phyloP scores from a whole-genome alignment of 2,113 vertebrate species.

The Sinocyclocheilus maitianheensis region DNA sequence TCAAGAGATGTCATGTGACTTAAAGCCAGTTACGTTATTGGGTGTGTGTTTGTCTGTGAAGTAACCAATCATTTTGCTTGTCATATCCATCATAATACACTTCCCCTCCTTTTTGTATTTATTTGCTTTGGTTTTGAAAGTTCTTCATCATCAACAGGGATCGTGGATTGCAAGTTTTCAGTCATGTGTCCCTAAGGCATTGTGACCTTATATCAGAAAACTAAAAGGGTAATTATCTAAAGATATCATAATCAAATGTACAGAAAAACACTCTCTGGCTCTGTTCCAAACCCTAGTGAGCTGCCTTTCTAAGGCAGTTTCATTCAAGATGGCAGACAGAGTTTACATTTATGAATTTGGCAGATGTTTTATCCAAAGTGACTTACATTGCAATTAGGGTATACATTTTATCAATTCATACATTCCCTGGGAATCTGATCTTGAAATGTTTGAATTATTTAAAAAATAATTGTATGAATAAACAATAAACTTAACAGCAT shows the following conservation, averaged over 20 bases:
- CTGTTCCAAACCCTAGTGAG: constrained; percentile 3
- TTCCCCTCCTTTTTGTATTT: background rate
- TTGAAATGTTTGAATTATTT: too few species aligned
- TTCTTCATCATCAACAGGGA: background rate
- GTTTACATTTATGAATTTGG: background rate
- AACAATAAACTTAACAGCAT: too few species aligned
- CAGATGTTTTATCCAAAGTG: background rate
- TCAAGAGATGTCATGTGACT: background rate
- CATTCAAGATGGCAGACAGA: background rate
- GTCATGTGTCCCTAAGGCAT: background rate
- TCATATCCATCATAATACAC: background rate
- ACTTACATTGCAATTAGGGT: background rate
- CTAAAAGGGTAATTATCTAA: too few species aligned
- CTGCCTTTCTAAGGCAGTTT: background rate
- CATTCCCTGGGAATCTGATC: background rate
- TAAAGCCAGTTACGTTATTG: constrained; percentile 5
- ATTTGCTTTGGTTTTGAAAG: background rate
- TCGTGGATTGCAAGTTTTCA: background rate
- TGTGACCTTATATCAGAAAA: background rate
- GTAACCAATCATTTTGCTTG: background rate
- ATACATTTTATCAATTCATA: background rate
- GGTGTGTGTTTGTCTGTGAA: constrained; percentile 1
- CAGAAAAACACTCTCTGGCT: background rate
- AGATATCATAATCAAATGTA: background rate
- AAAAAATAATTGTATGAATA: too few species aligned